Base-by-base conservation (phyloP, 2,888 invertebrate genomes). In the Nomada flava region DNA sequence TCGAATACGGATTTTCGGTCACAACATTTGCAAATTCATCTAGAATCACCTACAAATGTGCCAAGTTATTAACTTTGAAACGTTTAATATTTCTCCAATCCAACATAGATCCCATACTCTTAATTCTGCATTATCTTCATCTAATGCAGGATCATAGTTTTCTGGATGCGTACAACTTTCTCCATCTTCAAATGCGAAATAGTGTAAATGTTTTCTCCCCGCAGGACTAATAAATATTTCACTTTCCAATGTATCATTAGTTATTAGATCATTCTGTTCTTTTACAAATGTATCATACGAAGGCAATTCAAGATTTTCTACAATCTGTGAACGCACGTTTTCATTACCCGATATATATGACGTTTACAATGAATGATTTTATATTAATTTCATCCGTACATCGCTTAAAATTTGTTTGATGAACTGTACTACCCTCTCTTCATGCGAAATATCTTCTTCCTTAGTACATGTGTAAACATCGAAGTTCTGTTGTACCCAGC, bases 401-500 rank as follows among this genome's bases (percentile, higher is more conserved):
- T 91, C 83, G 20, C 88, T 73, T 15, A 90, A 57, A 60, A 91
- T 76, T 26, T 85, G 75, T 20, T 73, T 11, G 26, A 89, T 77
- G 68, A 90, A 89, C 15, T 83, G 72, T 18, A 85, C 55, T 72
- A 70, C 84, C 68, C 84, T 88, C n/a, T 23, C 67, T 15, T 62
- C 71, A 15, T 85, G 79, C 18, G 36, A 55, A 59, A 52, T 81
- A 10, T 83, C 75, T 10, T 74, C 60, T 1, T 42, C 20, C 53
- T 86, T 89, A 1, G 89, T 80, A 89, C 91, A 92, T 5, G 88
- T 89, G 36, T 88, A 89, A 36, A 91, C 84, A 59, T 91, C 83
- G 79, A 92, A 92, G 68, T 90, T 92, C 15, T 92, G 89, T 26
- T 82, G 78, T 55, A 94, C 88, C 90, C 91, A 92, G 26, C 87